A percentile compares a stretch with the other conserved stretches of the same genome.
These are phyloP conservation scores for Oxycera nigricornis DNA, from an alignment of 2,888 invertebrate species.

Conservation along the genomic window DNA sequence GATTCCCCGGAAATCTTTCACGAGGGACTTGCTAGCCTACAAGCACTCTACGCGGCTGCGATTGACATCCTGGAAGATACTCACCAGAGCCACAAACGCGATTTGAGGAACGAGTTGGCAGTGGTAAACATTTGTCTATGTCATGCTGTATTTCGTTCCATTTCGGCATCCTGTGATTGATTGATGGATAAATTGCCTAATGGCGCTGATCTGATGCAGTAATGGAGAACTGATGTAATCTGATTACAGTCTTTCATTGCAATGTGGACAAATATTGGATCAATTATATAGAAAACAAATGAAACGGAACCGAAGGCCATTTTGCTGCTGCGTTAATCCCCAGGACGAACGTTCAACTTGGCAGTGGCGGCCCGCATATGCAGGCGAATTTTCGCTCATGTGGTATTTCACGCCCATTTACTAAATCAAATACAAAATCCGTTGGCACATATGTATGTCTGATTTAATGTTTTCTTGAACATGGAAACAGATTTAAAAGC, in stretches of 20 bases:
- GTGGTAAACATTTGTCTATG: conserved; percentile 39
- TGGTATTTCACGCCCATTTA: too few species aligned
- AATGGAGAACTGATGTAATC: conserved; percentile 52
- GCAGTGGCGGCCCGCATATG: too few species aligned
- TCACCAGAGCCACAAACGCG: not conserved
- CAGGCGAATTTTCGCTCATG: too few species aligned
- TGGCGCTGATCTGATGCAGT: conserved; percentile 50
- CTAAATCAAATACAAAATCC: too few species aligned
- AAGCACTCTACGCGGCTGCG: not conserved
- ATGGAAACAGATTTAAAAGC: too few species aligned
- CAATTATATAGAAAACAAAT: conserved; percentile 21
- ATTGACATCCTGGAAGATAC: not conserved
- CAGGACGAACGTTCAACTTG: not conserved
- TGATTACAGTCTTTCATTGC: conserved; percentile 42
- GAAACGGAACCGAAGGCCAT: conserved; percentile 2
- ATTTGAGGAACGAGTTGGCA: conserved; percentile 2
- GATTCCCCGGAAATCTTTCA: not conserved
- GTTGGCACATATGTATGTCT: too few species aligned
- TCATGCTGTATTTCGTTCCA: conserved; percentile 25
- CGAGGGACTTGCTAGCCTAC: not conserved
- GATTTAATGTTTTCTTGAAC: too few species aligned
- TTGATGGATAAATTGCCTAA: conserved; percentile 50
- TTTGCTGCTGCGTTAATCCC: not conserved
- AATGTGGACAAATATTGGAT: conserved; percentile 34
- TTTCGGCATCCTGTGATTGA: conserved; percentile 36